Evolutionary conservation across 2,113 vertebrate genomes (phyloP).

Genomic region (Notarius quadriscutis): DNA sequence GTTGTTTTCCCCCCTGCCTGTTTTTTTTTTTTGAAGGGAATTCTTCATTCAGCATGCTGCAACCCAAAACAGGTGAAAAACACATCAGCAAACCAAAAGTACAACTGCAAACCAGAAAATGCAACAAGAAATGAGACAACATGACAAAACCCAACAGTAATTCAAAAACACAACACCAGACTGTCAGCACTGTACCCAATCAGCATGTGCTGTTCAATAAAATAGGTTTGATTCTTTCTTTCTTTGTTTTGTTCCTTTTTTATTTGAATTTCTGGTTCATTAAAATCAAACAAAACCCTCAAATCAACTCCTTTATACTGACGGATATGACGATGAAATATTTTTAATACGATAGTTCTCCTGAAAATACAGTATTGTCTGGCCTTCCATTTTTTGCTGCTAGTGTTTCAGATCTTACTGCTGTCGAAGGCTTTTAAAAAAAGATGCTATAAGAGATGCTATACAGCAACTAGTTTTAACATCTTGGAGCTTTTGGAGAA

Average conservation of each 20-base stretch:
- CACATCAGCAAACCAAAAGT: not conserved
- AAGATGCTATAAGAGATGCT: too few relatives aligned
- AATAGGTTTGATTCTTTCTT: not conserved
- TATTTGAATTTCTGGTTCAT: not conserved
- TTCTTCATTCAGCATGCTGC: not conserved
- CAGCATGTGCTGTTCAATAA: not conserved
- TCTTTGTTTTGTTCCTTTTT: not conserved
- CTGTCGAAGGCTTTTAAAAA: too few relatives aligned
- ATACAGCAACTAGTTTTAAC: too few relatives aligned
- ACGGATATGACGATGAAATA: too few relatives aligned
- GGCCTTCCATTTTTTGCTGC: too few relatives aligned
- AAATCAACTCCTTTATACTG: too few relatives aligned
- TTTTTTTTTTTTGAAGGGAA: not conserved
- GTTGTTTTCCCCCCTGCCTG: too few relatives aligned
- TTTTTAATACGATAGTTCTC: too few relatives aligned
- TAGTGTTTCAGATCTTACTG: too few relatives aligned
- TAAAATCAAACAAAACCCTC: too few relatives aligned
- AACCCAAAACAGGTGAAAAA: not conserved
- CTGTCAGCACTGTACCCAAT: not conserved
- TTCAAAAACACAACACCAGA: not conserved
- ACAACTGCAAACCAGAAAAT: not conserved
- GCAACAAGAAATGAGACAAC: not conserved
- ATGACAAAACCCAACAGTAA: not conserved
- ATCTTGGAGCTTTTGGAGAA: too few relatives aligned
- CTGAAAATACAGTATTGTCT: too few relatives aligned